Evolutionary conservation across 2,888 invertebrate genomes (phyloP).

Genomic region (Lithophane semibrunnea): DNA sequence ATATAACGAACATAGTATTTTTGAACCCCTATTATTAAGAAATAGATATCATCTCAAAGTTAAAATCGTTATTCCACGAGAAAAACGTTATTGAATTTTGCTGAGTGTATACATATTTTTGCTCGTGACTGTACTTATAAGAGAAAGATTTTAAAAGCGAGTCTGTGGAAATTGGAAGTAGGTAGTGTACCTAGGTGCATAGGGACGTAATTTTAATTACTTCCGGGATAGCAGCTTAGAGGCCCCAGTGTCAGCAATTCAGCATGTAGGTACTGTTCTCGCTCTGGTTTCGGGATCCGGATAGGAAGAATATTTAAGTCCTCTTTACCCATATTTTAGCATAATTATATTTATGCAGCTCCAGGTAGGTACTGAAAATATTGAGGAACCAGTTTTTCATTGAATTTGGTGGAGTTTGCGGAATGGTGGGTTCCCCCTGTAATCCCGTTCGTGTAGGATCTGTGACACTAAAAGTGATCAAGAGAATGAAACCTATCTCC

Average conservation of each 20-base stretch:
- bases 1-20: too few relatives aligned
- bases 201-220: not conserved
- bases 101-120: too few relatives aligned
- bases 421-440: not conserved
- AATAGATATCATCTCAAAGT: too few relatives aligned
- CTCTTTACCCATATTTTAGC: not conserved
- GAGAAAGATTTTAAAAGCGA: not conserved
- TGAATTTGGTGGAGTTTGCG: not conserved
- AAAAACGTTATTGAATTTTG: too few relatives aligned
- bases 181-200: not conserved
- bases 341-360: not conserved
- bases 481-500: not conserved
- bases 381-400: not conserved
- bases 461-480: too few relatives aligned
- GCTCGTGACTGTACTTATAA: too few relatives aligned
- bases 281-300: too few relatives aligned
- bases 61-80: too few relatives aligned
- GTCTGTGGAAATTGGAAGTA: not conserved
- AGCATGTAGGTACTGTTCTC: not conserved
- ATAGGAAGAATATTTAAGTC: not conserved
- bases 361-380: not conserved
- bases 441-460: too few relatives aligned
- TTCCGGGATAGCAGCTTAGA: not conserved
- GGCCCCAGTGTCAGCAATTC: not conserved
- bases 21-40: too few relatives aligned